A percentile compares a stretch with the other conserved stretches of the same genome.
Evolutionary conservation across 2,888 invertebrate genomes (phyloP).

Genomic region (Trileptium ribeirensis): DNA sequence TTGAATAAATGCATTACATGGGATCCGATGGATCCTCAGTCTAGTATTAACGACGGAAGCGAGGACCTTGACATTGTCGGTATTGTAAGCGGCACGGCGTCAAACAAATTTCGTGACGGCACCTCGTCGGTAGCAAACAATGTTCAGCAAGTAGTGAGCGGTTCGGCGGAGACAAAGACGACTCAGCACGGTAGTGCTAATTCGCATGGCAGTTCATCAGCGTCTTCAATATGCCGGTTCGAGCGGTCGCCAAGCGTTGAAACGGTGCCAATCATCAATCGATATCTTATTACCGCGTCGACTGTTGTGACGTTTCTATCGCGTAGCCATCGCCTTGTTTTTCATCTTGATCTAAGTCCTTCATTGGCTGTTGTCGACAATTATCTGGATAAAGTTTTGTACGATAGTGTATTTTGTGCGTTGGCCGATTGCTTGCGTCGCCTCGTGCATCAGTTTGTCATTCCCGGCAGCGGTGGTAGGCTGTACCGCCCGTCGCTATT

Average conservation of each 20-base stretch:
- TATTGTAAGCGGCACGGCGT: background rate
- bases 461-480: slow-evolving; percentile 61
- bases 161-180: too few relatives aligned
- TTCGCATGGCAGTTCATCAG: background rate
- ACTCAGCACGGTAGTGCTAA: too few relatives aligned
- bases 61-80: slow-evolving; percentile 27
- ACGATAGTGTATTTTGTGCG: slow-evolving; percentile 50
- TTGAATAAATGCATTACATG: slow-evolving; percentile 61
- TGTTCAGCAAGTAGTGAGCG: too few relatives aligned
- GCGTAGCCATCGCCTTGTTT: slow-evolving; percentile 65
- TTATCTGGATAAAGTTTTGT: slow-evolving; percentile 50
- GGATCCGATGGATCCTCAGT: too few relatives aligned
- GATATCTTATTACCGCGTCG: slow-evolving; percentile 55
- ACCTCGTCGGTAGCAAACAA: too few relatives aligned
- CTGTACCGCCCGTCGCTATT: slow-evolving; percentile 64
- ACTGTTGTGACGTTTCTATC: slow-evolving; percentile 65
- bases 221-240: background rate
- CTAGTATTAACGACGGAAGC: background rate
- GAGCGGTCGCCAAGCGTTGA: background rate
- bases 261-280: background rate
- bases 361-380: slow-evolving; percentile 63
- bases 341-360: slow-evolving; percentile 70
- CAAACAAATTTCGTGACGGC: background rate
- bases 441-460: slow-evolving; percentile 54
- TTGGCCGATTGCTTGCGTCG: slow-evolving; percentile 51